Evolutionary conservation across 2,797 vertebrate species (phyloP).

Genomic region (Macropus fuliginosus): DNA sequence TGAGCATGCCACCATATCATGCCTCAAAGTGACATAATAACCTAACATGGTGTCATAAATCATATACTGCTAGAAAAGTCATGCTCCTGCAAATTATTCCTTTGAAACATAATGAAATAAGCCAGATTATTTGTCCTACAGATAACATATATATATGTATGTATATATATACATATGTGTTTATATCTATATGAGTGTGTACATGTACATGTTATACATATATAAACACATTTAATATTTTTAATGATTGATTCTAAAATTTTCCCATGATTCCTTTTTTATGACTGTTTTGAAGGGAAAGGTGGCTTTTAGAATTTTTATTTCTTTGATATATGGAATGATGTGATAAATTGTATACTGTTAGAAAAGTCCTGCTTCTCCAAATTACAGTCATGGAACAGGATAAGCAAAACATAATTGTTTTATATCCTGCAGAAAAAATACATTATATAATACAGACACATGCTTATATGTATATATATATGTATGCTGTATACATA

Average conservation of each 20-base stretch:
- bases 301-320: too few relatives aligned
- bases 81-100: neutral
- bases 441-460: neutral
- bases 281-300: too few relatives aligned
- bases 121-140: neutral
- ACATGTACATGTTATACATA: neutral
- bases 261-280: too few relatives aligned
- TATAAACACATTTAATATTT: neutral
- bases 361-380: too few relatives aligned
- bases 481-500: neutral
- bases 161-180: neutral
- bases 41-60: constrained; percentile 3
- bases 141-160: neutral
- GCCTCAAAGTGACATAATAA: constrained; percentile 1
- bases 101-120: neutral
- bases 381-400: neutral
- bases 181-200: neutral
- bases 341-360: too few relatives aligned
- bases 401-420: neutral
- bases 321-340: too few relatives aligned
- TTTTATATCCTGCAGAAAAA: neutral
- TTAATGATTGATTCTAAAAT: too few relatives aligned
- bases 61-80: constrained; percentile 5
- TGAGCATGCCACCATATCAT: neutral
- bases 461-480: neutral